Evolutionary conservation across 2,797 vertebrate species (phyloP).

Genomic region (Arremon aurantiirostris): DNA sequence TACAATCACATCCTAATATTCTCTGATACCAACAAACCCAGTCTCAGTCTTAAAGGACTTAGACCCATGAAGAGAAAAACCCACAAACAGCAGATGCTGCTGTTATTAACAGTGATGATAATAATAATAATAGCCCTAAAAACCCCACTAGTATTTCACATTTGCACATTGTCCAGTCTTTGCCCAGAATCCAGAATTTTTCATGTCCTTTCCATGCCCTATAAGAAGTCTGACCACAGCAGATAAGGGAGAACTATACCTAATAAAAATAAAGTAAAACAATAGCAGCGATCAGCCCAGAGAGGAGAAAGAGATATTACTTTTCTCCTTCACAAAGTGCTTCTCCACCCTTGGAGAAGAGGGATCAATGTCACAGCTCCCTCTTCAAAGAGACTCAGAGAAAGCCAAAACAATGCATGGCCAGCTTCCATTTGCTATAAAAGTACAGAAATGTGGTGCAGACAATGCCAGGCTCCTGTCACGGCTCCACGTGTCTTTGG

Average conservation of each 20-base stretch:
- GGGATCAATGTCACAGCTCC: not conserved
- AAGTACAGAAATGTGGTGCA: not conserved
- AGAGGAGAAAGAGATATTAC: not conserved
- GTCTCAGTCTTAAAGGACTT: not conserved
- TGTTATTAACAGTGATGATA: not conserved
- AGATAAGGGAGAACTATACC: not conserved
- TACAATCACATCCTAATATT: not conserved
- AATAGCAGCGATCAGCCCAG: not conserved
- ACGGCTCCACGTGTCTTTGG: accelerated
- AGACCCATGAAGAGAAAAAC: not conserved
- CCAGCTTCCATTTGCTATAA: not conserved
- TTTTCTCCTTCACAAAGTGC: not conserved
- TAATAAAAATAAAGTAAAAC: not conserved
- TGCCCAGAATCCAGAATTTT: not conserved
- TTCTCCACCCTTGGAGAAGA: not conserved
- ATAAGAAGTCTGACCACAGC: not conserved
- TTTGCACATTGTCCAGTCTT: not conserved
- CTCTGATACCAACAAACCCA: not conserved
- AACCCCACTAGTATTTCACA: not conserved
- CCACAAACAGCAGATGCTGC: not conserved
- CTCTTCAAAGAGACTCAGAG: constrained; percentile 13
- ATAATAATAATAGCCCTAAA: not conserved
- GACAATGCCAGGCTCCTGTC: not conserved
- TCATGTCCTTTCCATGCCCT: not conserved
- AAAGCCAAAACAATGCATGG: constrained; percentile 32